A percentile compares a stretch with the other conserved stretches of the same genome.
These are phyloP conservation scores for Siderastrea radians DNA, from an alignment of 92 coral and sea anemone species.

Conservation along the genomic window DNA sequence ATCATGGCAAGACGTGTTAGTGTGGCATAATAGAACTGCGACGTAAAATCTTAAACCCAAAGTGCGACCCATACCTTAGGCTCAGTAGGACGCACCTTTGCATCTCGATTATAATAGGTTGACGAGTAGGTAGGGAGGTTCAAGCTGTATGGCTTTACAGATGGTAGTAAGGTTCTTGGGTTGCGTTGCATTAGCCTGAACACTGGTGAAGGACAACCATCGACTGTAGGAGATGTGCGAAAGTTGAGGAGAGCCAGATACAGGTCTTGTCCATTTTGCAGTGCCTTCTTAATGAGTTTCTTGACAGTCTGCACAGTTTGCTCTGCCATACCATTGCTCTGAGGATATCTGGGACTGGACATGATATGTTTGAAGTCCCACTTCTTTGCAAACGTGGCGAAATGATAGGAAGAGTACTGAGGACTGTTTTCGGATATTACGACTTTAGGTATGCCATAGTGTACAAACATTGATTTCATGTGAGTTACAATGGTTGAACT, in stretches of 20 bases:
- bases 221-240: conserved; percentile 36
- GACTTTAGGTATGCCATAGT: background rate
- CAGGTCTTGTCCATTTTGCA: conserved; percentile 36
- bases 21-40: too few species aligned
- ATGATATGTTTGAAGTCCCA: conserved; percentile 32
- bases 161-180: conserved; percentile 40
- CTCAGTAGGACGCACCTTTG: conserved; percentile 28
- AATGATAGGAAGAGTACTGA: conserved; percentile 15
- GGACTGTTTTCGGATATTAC: conserved; percentile 25
- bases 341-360: conserved; percentile 35
- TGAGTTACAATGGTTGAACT: conserved; percentile 27
- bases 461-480: conserved; percentile 28
- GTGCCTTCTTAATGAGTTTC: conserved; percentile 14
- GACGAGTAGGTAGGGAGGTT: conserved; percentile 19
- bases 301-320: conserved; percentile 37
- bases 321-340: conserved; percentile 35
- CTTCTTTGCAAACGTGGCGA: conserved; percentile 31
- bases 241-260: conserved; percentile 42
- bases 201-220: conserved; percentile 43
- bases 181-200: conserved; percentile 24
- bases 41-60: too few species aligned
- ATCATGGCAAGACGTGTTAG: too few species aligned
- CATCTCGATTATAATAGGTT: conserved; percentile 25
- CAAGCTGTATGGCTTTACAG: conserved; percentile 1
- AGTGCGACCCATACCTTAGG: background rate